Evolutionary conservation across 2,888 invertebrate genomes (phyloP).

Genomic region (Habroteleia sp.): DNA sequence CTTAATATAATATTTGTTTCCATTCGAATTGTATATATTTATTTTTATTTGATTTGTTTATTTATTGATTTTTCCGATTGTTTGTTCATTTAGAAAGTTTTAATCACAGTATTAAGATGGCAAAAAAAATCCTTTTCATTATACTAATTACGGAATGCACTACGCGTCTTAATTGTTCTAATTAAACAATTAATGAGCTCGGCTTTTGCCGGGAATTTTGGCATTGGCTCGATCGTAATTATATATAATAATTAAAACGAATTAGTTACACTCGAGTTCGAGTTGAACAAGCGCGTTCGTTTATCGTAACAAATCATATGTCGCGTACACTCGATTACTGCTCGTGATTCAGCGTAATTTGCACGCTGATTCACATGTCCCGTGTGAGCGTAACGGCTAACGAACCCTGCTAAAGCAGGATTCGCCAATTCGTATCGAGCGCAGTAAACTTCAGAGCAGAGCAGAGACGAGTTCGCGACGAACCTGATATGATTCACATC

Average conservation of each 20-base stretch:
- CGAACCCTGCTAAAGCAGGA: constrained; percentile 23
- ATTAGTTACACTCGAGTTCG: constrained; percentile 24
- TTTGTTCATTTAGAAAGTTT: too few species aligned
- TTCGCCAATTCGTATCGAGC: constrained; percentile 18
- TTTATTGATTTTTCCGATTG: too few species aligned
- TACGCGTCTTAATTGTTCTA: background rate
- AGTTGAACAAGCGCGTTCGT: constrained; percentile 6
- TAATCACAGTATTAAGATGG: too few species aligned
- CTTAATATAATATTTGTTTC: too few species aligned
- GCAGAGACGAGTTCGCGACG: background rate
- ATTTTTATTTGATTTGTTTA: too few species aligned
- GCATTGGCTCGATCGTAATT: background rate
- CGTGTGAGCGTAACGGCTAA: constrained; percentile 26
- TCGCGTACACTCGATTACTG: constrained; percentile 36
- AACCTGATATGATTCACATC: too few species aligned
- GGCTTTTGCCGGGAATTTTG: too few species aligned
- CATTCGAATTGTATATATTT: too few species aligned
- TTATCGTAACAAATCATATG: constrained; percentile 27
- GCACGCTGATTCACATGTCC: constrained; percentile 26
- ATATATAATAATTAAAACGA: constrained; percentile 13
- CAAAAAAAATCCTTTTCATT: too few species aligned
- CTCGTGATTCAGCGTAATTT: constrained; percentile 29
- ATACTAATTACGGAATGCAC: background rate
- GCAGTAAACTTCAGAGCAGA: constrained; percentile 12
- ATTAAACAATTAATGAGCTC: constrained; percentile 11